Percentiles rank a stretch among this genome's conserved stretches.
Evolutionary conservation across 1,140 invertebrate genomes (phyloP).

Genomic region (Camponotus pennsylvanicus): DNA sequence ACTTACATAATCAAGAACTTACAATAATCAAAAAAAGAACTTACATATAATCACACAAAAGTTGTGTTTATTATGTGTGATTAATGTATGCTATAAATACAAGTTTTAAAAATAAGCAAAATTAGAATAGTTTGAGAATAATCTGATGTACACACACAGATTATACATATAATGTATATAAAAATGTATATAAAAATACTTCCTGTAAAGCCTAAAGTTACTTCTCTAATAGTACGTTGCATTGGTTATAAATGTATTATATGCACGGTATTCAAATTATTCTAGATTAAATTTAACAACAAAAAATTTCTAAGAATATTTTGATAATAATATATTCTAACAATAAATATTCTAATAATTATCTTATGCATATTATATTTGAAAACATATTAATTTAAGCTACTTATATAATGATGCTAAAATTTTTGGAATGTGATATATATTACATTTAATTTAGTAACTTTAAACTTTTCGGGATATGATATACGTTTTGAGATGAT

Average conservation of each 20-base stretch:
- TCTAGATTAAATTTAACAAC: too few relatives aligned
- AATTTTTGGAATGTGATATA: not conserved
- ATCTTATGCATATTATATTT: not conserved
- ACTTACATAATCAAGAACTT: constrained; percentile 5
- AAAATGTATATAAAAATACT: not conserved
- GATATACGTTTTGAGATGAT: constrained; percentile 18
- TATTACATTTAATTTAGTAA: not conserved
- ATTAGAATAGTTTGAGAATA: not conserved
- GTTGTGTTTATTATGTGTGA: not conserved
- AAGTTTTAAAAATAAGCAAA: not conserved
- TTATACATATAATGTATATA: not conserved
- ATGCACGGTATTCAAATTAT: not conserved
- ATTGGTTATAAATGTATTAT: not conserved
- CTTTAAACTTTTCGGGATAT: not conserved
- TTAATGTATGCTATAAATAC: not conserved
- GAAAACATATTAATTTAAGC: not conserved
- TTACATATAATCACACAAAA: not conserved
- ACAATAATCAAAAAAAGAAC: too few relatives aligned
- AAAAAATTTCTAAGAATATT: too few relatives aligned
- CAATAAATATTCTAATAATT: not conserved
- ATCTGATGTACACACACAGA: not conserved
- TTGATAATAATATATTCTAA: too few relatives aligned
- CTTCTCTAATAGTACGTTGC: not conserved
- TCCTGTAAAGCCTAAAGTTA: not conserved
- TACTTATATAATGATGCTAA: not conserved